phyloP scores from a whole-genome alignment of 2,888 invertebrate species.

The Pollenia angustigena region DNA sequence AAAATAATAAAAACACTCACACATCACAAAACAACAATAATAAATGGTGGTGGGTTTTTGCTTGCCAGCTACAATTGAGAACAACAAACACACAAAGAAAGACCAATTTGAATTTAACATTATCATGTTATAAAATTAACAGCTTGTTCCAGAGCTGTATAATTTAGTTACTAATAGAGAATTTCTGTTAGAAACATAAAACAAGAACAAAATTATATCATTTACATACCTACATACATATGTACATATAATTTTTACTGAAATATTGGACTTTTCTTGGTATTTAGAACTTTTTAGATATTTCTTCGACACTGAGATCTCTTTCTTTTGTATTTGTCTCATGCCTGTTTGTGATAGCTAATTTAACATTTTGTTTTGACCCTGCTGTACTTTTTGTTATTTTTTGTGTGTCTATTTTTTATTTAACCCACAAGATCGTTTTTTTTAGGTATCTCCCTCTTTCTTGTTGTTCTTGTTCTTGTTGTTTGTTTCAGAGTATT shows the following conservation, averaged over 20 bases:
- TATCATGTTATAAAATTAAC: constrained; percentile 29
- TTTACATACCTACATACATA: too few species aligned
- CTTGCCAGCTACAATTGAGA: neutral
- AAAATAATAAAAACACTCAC: constrained; percentile 22
- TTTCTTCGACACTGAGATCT: neutral
- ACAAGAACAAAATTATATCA: neutral
- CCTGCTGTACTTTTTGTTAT: constrained; percentile 76
- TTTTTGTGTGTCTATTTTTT: neutral
- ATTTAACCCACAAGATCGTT: neutral
- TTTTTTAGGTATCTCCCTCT: constrained; percentile 17
- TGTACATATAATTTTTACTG: neutral
- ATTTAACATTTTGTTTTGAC: constrained; percentile 76
- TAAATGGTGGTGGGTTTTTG: constrained; percentile 62
- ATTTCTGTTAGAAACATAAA: constrained; percentile 9
- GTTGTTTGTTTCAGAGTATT: constrained; percentile 34
- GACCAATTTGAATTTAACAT: constrained; percentile 63
- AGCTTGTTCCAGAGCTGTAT: neutral
- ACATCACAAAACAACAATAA: constrained; percentile 17
- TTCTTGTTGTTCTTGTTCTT: constrained; percentile 21
- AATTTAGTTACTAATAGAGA: neutral
- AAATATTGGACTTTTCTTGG: constrained; percentile 21
- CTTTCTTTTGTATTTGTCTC: constrained; percentile 9
- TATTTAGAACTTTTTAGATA: neutral
- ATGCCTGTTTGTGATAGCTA: constrained; percentile 39
- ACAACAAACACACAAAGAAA: constrained; percentile 28